Percentiles rank a stretch among this genome's conserved stretches.
These are phyloP conservation scores for Drosophila auraria DNA, from an alignment of 1,140 invertebrate genomes.

Conservation along the genomic window DNA sequence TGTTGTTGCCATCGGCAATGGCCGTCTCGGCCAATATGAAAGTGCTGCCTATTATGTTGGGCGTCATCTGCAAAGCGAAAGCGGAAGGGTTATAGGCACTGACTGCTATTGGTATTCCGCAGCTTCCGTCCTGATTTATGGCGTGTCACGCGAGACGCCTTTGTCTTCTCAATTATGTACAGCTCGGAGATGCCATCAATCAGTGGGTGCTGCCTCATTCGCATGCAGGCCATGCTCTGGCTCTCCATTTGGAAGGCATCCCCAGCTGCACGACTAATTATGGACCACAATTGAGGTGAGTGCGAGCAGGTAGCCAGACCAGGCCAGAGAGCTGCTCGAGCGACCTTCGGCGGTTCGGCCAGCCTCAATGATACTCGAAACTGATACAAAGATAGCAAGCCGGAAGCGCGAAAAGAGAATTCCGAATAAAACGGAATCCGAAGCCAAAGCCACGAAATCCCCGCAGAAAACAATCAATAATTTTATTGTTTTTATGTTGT, in stretches of 20 bases:
- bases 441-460: conserved; percentile 45
- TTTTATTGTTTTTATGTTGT: conserved; percentile 29
- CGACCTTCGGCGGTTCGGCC: conserved; percentile 63
- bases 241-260: conserved; percentile 58
- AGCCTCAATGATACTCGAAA: conserved; percentile 67
- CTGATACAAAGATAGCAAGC: conserved; percentile 63
- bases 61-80: conserved; percentile 76
- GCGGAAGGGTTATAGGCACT: conserved; percentile 14
- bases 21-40: conserved; percentile 81
- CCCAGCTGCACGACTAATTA: conserved; percentile 70
- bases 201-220: conserved; percentile 51
- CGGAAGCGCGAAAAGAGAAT: conserved; percentile 65
- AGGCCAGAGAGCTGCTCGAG: conserved; percentile 28
- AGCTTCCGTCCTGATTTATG: conserved; percentile 71
- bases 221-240: conserved; percentile 49
- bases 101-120: conserved; percentile 29
- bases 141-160: conserved; percentile 49
- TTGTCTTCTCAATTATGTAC: conserved; percentile 45
- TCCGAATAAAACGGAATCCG: conserved; percentile 34
- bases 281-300: conserved; percentile 65
- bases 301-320: conserved; percentile 9
- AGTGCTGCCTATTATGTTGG: conserved; percentile 83
- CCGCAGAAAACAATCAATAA: conserved; percentile 63
- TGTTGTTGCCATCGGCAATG: conserved; percentile 78
- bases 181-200: conserved; percentile 46